Conservation (phyloP, 2,113 vertebrate species). For the Anthoscopus minutus region DNA sequence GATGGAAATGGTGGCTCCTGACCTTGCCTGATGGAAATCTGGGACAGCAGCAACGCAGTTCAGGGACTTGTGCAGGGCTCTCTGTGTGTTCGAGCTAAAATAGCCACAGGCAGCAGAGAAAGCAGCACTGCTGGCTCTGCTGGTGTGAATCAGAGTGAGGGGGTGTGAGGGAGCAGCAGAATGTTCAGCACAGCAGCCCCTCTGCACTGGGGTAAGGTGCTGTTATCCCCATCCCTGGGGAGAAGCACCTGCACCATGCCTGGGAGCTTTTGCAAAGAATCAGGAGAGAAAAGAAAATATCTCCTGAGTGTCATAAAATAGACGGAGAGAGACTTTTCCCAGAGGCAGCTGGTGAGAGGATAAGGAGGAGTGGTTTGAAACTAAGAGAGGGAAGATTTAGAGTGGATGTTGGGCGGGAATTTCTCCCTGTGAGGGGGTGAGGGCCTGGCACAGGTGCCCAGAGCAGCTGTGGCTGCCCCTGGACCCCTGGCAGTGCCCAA, state of each 20-base stretch:
- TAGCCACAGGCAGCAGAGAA: background rate
- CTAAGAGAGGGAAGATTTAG: background rate
- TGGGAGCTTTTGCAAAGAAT: rapidly evolving
- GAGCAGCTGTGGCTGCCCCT: background rate
- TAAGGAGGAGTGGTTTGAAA: background rate
- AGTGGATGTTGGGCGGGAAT: background rate
- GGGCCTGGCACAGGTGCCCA: background rate
- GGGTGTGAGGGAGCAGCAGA: background rate
- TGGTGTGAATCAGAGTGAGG: background rate
- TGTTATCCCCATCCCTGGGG: rapidly evolving
- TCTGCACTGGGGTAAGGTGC: background rate
- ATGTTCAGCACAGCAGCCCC: background rate
- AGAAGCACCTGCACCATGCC: background rate
- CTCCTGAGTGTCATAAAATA: background rate
- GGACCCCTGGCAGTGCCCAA: background rate
- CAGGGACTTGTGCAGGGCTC: background rate
- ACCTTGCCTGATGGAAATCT: background rate
- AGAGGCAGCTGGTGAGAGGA: background rate
- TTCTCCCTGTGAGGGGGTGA: background rate
- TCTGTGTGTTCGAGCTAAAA: background rate
- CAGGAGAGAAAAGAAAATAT: background rate
- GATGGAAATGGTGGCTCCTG: background rate
- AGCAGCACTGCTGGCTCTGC: background rate
- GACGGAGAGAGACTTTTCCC: background rate
- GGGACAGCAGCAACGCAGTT: background rate